Base-by-base conservation (phyloP, 2,113 vertebrate species). In the Cranoglanis bouderius region DNA sequence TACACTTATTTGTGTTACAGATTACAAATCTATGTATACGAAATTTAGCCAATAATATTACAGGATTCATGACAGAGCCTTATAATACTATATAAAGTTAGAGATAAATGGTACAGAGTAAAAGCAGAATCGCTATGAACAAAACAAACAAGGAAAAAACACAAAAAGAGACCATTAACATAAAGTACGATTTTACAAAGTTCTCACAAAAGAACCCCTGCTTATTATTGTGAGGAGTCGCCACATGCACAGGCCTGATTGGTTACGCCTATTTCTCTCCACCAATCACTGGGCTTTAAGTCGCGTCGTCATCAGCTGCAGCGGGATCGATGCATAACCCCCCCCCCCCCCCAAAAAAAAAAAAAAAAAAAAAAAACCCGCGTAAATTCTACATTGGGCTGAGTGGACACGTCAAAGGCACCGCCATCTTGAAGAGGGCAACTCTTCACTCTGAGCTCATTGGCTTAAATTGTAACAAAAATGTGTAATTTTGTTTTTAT, bases 251-350 rank as follows among this genome's bases (percentile, higher is more conserved):
- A 21, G 1, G 70, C 10, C 67, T 40, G 49, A 57, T 74, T 72
- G 38, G 84, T 40, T 70, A 59, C 70, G 16, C 26, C 53, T 6
- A 53, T 43, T 24, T 29, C 5, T 21, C 6, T 29, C 63, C 55
- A 59, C 88, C 88, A 88, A 89, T 86, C 67, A 87, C 57, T 24
- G 46, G 16, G 67, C 65, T 85, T 38, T 21, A 84, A 46, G 49
- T 78, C 38, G 63, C 21, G 6, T n/a, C 63, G 55, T 81, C 90
- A 51, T 86, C 86, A 82, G 82, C 87, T 55, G 70, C 82, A 40
- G 67, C 75, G 29, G 29, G 38, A 75, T 26, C 13, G 5, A 2
- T 32, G 35, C 19, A 40, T 40, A 7, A n/a, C n/a, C n/a, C n/a
- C n/a, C n/a, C n/a, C n/a, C n/a, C n/a, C n/a, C n/a, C n/a, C n/a